phyloP scores from a whole-genome alignment of 2,797 vertebrate species.

The Melopsittacus undulatus region DNA sequence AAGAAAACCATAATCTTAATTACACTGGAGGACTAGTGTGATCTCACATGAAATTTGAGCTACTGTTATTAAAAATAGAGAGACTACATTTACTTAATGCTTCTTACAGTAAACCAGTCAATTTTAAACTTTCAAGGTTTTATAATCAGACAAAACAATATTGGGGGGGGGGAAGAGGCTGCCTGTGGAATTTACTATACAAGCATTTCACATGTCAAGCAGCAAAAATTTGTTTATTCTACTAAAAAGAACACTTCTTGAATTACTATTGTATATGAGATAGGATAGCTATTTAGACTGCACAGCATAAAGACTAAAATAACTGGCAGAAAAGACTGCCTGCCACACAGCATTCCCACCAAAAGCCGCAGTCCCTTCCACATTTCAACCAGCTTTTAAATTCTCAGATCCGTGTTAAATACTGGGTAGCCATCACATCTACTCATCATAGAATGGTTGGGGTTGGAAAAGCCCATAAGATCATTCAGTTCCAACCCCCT shows the following conservation, averaged over 20 bases:
- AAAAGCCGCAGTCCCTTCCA: neutral
- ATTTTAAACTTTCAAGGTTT: conserved; percentile 68
- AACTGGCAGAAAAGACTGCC: neutral
- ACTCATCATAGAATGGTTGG: neutral
- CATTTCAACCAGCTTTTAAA: conserved; percentile 10
- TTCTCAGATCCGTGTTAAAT: neutral
- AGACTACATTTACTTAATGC: conserved; percentile 70
- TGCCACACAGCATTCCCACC: neutral
- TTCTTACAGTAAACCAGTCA: conserved; percentile 69
- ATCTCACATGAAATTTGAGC: conserved; percentile 74
- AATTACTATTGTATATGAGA: conserved; percentile 5
- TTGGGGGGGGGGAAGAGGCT: neutral
- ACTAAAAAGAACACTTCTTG: conserved; percentile 12
- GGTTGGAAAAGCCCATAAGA: neutral
- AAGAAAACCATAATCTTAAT: conserved; percentile 76
- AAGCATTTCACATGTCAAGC: conserved; percentile 29
- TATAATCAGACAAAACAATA: conserved; percentile 62
- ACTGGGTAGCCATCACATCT: neutral
- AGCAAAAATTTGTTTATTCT: conserved; percentile 45
- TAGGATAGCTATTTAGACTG: neutral
- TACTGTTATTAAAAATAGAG: conserved; percentile 75
- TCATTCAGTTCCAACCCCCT: neutral
- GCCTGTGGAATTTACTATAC: conserved; percentile 30
- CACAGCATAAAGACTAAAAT: neutral
- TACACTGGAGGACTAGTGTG: conserved; percentile 66